phyloP scores from a whole-genome alignment of 2,888 invertebrate genomes.

The Formica aserva region DNA sequence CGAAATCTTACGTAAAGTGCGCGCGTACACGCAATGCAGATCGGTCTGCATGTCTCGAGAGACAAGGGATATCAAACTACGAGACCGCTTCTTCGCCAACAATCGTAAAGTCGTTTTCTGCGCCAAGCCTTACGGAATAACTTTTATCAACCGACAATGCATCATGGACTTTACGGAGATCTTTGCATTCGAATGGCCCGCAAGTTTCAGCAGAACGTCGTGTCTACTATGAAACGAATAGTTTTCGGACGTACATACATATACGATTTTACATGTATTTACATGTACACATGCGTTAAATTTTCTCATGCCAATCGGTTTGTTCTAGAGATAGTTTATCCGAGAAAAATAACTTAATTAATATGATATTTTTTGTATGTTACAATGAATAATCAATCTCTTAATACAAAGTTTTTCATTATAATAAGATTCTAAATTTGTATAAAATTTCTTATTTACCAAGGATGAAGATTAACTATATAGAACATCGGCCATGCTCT shows the following conservation, averaged over 20 bases:
- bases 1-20: not conserved
- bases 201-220: slow-evolving; percentile 47
- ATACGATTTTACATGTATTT: not conserved
- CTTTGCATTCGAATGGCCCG: slow-evolving; percentile 70
- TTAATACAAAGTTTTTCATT: not conserved
- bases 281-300: slow-evolving; percentile 3
- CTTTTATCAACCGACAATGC: slow-evolving; percentile 64
- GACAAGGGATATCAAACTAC: slow-evolving; percentile 16
- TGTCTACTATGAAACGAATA: not conserved
- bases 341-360: not conserved
- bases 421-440: not conserved
- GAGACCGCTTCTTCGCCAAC: slow-evolving; percentile 50
- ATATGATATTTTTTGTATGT: not conserved
- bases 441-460: not conserved
- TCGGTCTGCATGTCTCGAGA: slow-evolving; percentile 17
- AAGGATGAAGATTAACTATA: not conserved
- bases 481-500: not conserved
- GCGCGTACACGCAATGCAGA: not conserved
- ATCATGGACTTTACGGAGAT: slow-evolving; percentile 69
- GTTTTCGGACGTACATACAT: not conserved
- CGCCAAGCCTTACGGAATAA: slow-evolving; percentile 52
- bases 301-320: not conserved
- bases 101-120: slow-evolving; percentile 65
- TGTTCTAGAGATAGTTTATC: not conserved
- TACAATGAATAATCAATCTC: not conserved